phyloP scores from a whole-genome alignment of 1,140 invertebrate species.

The Cotesia vestalis region DNA sequence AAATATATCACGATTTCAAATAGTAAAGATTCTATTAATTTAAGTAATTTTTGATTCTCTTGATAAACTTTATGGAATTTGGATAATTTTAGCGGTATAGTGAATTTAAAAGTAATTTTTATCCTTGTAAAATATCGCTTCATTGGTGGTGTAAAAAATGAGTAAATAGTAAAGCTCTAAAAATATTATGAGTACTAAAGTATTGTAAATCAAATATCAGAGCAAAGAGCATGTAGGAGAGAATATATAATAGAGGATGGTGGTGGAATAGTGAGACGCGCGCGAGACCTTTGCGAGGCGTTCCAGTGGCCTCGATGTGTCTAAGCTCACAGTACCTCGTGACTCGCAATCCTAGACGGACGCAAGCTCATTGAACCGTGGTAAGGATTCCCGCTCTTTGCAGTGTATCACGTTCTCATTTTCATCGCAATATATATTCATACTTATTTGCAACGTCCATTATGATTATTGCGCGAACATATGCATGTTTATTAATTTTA shows the following conservation, averaged over 20 bases:
- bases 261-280: slow-evolving; percentile 45
- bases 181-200: slow-evolving; percentile 15
- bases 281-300: slow-evolving; percentile 42
- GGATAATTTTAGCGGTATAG: no score
- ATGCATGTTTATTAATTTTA: no score
- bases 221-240: slow-evolving; percentile 25
- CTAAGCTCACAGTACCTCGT: slow-evolving; percentile 58
- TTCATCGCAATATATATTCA: slow-evolving; percentile 12
- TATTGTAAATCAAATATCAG: slow-evolving; percentile 20
- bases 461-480: no score
- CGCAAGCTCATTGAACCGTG: slow-evolving; percentile 44
- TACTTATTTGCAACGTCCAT: slow-evolving; percentile 10
- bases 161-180: not conserved
- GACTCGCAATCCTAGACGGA: slow-evolving; percentile 58
- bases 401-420: slow-evolving; percentile 28
- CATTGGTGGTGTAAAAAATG: not conserved
- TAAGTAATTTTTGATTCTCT: no score
- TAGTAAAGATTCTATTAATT: no score
- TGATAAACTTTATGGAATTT: no score
- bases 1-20: no score
- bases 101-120: no score
- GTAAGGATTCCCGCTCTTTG: slow-evolving; percentile 35
- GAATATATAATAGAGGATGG: slow-evolving; percentile 33
- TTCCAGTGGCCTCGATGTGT: slow-evolving; percentile 53
- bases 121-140: no score